Base-by-base conservation (phyloP, 2,888 invertebrate species). In the Priapulus caudatus region DNA sequence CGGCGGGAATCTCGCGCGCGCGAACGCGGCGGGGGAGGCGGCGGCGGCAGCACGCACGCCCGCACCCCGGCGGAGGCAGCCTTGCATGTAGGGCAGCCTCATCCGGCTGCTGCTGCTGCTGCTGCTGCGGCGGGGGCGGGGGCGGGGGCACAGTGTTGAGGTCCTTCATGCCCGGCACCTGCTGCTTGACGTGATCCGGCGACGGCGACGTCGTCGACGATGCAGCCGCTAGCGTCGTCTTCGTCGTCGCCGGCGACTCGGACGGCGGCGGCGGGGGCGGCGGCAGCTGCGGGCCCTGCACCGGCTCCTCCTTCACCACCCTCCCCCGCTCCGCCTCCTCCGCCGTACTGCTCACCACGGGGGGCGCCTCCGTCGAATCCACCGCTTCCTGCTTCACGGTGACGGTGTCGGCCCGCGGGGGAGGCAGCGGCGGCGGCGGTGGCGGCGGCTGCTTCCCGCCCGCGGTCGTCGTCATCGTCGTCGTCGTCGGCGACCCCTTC, bases 21-120 rank as follows among this genome's bases (percentile, higher is more conserved):
- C n/a, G n/a, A n/a, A 5, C 49, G 54, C 23, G 54, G 55, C 43
- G 51, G 56, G 23, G 50, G 56, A 20, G 43, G 58, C 24, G 45
- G 57, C 20, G 48, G 57, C 33, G 54, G 46, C 16, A 19, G 22
- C 0, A 45, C 20, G 44, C 53, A 47, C 47, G 54, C 18, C 50
- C 54, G 15, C 23, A 57, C n/a, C 22, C 54, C 15, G 48, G 57
- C 43, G 50, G 52, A 20, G 52, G 50, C 2, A 43, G 22, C 22
- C 47, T 56, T 19, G 56, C 58, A 22, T 51, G 54, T 24, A 52
- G 54, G 15, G 54, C n/a, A 3, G 50, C 46, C 16, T 54, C 51
- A 23, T 52, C 52, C 3, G 56, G 58, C n/a, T n/a, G n/a, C n/a
- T n/a, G n/a, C n/a, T n/a, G n/a, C n/a, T n/a, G n/a, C n/a, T n/a